phyloP scores from a whole-genome alignment of 2,797 vertebrate genomes.

The Chanos chanos region DNA sequence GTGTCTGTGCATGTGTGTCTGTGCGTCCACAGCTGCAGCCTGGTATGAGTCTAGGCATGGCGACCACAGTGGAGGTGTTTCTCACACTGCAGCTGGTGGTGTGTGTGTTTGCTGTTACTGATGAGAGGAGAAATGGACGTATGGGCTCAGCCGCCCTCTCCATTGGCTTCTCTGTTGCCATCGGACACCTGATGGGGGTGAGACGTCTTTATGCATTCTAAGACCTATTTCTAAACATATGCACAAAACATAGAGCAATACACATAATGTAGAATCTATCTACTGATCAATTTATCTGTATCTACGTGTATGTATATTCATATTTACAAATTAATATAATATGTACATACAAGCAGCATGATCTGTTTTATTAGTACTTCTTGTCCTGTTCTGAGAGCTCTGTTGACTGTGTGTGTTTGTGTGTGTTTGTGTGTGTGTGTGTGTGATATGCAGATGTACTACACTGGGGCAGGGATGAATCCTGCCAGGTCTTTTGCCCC shows the following conservation, averaged over 20 bases:
- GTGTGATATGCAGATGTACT: slow-evolving; percentile 93
- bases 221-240: too few species aligned
- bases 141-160: slow-evolving; percentile 83
- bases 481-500: slow-evolving; percentile 91
- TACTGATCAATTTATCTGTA: too few species aligned
- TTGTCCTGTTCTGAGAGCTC: too few species aligned
- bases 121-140: slow-evolving; percentile 84
- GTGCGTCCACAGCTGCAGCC: slow-evolving; percentile 76
- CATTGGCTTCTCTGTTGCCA: slow-evolving; percentile 85
- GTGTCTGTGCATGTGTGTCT: background rate
- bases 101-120: slow-evolving; percentile 86
- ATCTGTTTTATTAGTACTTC: background rate
- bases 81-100: slow-evolving; percentile 88
- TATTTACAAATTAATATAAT: background rate
- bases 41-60: slow-evolving; percentile 84
- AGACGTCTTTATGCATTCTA: too few species aligned
- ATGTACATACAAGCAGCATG: background rate
- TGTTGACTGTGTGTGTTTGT: slow-evolving; percentile 32
- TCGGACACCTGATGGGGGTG: slow-evolving; percentile 92
- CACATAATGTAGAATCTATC: too few species aligned
- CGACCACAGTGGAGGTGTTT: slow-evolving; percentile 86
- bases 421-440: too few species aligned
- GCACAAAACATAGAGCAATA: too few species aligned
- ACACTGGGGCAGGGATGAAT: slow-evolving; percentile 92
- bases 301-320: background rate